Evolutionary conservation across 2,888 invertebrate genomes (phyloP), one percentile per base, ranked within the genome.

Genomic region (Priocnemis perturbator): DNA sequence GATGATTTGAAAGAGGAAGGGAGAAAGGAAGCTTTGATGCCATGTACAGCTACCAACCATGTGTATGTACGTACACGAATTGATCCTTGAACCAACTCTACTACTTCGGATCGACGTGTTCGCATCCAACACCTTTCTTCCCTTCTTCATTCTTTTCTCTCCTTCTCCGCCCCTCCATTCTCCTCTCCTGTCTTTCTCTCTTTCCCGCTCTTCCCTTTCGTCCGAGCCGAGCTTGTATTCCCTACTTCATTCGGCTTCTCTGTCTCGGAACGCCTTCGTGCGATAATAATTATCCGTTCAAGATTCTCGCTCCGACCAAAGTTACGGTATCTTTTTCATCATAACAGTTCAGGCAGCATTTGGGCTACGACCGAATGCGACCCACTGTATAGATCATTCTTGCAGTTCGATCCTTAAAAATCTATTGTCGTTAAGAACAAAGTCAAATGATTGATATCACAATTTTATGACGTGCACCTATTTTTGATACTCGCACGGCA

Each of bases 71-170:
- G 63, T 62, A 71, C 57, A 67, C 63, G 71, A 69, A 75, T 73
- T 66, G 75, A 82, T 81, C 79, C 81, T 82, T 81, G 83, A 83
- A 84, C 77, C 77, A 73, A 74, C 67, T 44, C 47, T 47, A 26
- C 53, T 69, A 63, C 69, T 69, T 76, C 60, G 59, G 62, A 70
- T 78, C 77, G 60, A 78, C 67, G 79, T 71, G 69, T 70, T 76
- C 76, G 76, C 67, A 77, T 78, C 79, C 79, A 64, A 76, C 78
- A 78, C 83, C 82, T 84, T 83, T 82, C 82, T 81, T 80, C 77
- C 69, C 47, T 47, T 61, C 50, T 65, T 70, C 74, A 47, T 71
- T 61, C 62, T 53, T 53, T 52, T 63, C 57, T 60, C 20, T 44
- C 71, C 45, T 44, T 74, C 45, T 56, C 48, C 50, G 30, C 52